phyloP scores from a whole-genome alignment of 2,888 invertebrate genomes.

The Pristionchus exspectatus region DNA sequence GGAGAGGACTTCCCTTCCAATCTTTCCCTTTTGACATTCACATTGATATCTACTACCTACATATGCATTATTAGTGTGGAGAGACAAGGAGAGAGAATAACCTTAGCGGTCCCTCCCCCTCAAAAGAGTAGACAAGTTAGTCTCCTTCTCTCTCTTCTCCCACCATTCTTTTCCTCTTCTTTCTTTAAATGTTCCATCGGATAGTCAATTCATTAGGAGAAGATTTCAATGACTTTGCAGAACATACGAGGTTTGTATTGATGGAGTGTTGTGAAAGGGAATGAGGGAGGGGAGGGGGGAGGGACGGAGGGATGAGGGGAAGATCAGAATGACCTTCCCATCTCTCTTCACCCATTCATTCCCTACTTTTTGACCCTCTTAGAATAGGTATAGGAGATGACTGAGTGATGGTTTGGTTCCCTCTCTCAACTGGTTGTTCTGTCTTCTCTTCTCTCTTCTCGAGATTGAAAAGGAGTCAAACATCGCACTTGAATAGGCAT shows the following conservation, averaged over 20 bases:
- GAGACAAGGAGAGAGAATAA: neutral
- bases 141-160: neutral
- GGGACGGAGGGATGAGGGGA: no score
- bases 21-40: neutral
- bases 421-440: neutral
- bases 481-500: conserved; percentile 14
- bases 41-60: neutral
- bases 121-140: neutral
- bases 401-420: conserved; percentile 12
- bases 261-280: neutral
- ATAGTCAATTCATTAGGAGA: conserved; percentile 56
- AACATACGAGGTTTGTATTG: conserved; percentile 68
- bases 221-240: conserved; percentile 71
- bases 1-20: neutral
- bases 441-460: conserved; percentile 8
- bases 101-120: neutral
- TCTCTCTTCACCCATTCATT: conserved; percentile 1
- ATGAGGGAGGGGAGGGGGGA: neutral
- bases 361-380: conserved; percentile 9
- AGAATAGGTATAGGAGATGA: neutral
- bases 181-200: conserved; percentile 21
- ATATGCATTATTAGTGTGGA: neutral
- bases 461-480: conserved; percentile 25
- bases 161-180: neutral
- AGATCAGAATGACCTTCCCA: neutral